Evolutionary conservation across 2,113 vertebrate species (phyloP).

Genomic region (Eudorcas thomsonii): DNA sequence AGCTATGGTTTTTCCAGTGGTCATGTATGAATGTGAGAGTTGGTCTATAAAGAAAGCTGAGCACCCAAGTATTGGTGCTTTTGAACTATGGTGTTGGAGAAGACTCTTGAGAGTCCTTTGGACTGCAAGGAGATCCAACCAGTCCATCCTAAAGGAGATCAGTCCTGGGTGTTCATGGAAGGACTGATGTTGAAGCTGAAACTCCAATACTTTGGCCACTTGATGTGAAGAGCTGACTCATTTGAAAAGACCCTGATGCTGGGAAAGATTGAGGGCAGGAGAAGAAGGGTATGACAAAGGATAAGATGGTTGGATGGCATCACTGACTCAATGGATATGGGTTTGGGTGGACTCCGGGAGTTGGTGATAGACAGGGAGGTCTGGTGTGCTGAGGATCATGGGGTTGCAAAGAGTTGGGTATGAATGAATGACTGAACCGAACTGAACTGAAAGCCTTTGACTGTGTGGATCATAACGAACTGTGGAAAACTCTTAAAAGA

Average conservation of each 20-base stretch:
- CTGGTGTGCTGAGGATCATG: not conserved
- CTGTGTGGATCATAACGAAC: not conserved
- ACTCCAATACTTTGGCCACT: not conserved
- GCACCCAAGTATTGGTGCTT: fast-evolving
- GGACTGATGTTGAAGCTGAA: not conserved
- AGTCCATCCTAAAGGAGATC: not conserved
- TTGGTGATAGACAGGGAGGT: not conserved
- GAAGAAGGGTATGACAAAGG: not conserved
- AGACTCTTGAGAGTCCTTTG: not conserved
- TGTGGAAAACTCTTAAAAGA: not conserved
- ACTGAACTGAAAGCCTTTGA: not conserved
- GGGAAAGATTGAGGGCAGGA: not conserved
- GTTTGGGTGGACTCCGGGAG: not conserved
- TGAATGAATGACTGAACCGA: not conserved
- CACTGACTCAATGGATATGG: not conserved
- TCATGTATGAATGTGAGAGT: not conserved
- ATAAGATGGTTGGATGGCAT: not conserved
- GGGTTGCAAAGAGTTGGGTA: not conserved
- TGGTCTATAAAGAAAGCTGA: not conserved
- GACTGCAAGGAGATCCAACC: not conserved
- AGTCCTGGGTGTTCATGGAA: not conserved
- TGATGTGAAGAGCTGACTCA: not conserved
- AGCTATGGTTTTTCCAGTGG: not conserved
- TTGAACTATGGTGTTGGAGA: not conserved
- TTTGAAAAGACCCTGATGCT: not conserved